Evolutionary conservation across 2,113 vertebrate species (phyloP).

Genomic region (Lipophrys pholis): DNA sequence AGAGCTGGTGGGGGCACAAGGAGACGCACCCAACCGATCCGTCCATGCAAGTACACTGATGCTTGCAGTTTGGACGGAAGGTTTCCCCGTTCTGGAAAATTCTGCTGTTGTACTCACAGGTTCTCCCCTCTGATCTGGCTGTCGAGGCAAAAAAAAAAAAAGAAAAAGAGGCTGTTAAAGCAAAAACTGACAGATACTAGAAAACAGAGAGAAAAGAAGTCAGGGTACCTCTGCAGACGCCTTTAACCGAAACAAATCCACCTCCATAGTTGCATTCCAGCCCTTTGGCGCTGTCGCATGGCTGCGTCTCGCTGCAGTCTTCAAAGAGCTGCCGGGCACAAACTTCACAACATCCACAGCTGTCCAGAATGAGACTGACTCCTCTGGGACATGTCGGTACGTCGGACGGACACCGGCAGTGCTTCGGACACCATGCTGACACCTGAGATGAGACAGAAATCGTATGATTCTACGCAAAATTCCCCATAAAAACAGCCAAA

Average conservation of each 20-base stretch:
- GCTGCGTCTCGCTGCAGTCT: constrained; percentile 90
- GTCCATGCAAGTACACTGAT: constrained; percentile 96
- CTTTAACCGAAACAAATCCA: constrained; percentile 83
- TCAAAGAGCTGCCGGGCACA: constrained; percentile 95
- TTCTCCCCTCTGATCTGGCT: constrained; percentile 93
- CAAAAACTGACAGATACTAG: neutral
- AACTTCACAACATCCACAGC: constrained; percentile 92
- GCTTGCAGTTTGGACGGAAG: constrained; percentile 96
- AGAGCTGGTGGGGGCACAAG: constrained; percentile 91
- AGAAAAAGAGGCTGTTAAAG: neutral
- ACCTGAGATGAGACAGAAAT: constrained; percentile 38
- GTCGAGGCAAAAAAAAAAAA: constrained; percentile 52
- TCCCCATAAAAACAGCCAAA: neutral
- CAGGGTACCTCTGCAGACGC: constrained; percentile 94
- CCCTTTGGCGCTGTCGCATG: constrained; percentile 93
- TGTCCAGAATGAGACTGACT: constrained; percentile 87
- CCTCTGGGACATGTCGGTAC: constrained; percentile 87
- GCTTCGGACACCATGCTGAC: constrained; percentile 53
- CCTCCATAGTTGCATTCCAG: constrained; percentile 96
- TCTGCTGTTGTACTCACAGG: constrained; percentile 94
- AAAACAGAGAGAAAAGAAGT: neutral
- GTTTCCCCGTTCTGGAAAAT: constrained; percentile 97
- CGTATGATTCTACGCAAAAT: neutral
- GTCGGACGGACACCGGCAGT: constrained; percentile 54
- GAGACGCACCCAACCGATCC: constrained; percentile 93